phyloP scores from a whole-genome alignment of 1,140 invertebrate species.

The Drosophila kohkoa region DNA sequence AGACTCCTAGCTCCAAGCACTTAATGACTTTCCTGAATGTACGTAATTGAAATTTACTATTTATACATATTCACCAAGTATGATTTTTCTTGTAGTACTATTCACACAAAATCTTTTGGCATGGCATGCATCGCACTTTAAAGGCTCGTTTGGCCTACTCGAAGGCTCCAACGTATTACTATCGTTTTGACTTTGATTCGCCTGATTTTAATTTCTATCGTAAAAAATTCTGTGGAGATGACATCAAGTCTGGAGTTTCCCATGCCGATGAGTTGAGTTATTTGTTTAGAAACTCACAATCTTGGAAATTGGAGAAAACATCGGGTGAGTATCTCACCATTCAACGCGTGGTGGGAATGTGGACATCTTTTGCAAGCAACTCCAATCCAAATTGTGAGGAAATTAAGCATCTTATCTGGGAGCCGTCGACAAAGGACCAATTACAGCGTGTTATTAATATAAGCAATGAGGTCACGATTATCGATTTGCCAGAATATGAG shows the following conservation, averaged over 20 bases:
- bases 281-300: slow-evolving; percentile 86
- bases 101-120: slow-evolving; percentile 83
- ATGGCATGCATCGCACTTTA: slow-evolving; percentile 81
- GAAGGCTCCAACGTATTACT: slow-evolving; percentile 84
- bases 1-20: slow-evolving; percentile 35
- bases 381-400: slow-evolving; percentile 76
- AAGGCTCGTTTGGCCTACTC: slow-evolving; percentile 74
- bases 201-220: slow-evolving; percentile 74
- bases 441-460: slow-evolving; percentile 81
- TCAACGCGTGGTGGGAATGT: slow-evolving; percentile 79
- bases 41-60: slow-evolving; percentile 19
- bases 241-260: slow-evolving; percentile 80
- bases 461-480: slow-evolving; percentile 69
- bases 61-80: background rate
- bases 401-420: slow-evolving; percentile 58
- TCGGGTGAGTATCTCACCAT: slow-evolving; percentile 80
- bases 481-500: slow-evolving; percentile 83
- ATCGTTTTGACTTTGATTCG: slow-evolving; percentile 85
- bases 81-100: slow-evolving; percentile 58
- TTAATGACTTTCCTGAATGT: slow-evolving; percentile 69
- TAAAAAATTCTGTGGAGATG: slow-evolving; percentile 74
- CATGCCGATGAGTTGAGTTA: slow-evolving; percentile 89
- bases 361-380: slow-evolving; percentile 83
- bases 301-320: slow-evolving; percentile 78
- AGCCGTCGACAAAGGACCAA: slow-evolving; percentile 64